phyloP scores from a whole-genome alignment of 2,888 invertebrate species.

The Drosophila nigricruria region DNA sequence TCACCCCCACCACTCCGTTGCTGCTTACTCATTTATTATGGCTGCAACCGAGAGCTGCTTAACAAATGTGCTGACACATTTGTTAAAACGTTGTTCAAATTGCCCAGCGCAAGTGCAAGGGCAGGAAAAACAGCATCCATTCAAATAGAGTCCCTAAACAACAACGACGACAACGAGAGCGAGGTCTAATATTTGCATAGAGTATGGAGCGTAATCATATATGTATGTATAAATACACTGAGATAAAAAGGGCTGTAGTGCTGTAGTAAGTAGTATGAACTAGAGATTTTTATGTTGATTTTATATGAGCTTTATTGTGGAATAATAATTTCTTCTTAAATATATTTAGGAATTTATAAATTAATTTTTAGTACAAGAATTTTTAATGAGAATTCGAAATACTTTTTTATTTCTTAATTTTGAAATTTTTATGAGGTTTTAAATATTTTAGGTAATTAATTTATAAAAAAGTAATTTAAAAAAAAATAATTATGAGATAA shows the following conservation, averaged over 20 bases:
- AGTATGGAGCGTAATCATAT: constrained; percentile 28
- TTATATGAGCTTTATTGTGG: background rate
- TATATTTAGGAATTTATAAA: background rate
- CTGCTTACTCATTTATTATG: constrained; percentile 25
- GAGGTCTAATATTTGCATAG: constrained; percentile 5
- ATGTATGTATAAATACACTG: constrained; percentile 24
- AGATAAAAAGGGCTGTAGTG: background rate
- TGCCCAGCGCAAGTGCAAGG: constrained; percentile 15
- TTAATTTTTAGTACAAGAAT: too few species aligned
- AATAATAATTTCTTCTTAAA: background rate
- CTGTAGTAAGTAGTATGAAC: background rate
- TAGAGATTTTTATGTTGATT: background rate
- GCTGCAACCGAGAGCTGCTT: constrained; percentile 37
- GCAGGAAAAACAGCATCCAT: constrained; percentile 34
- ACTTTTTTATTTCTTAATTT: too few species aligned
- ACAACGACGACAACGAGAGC: constrained; percentile 2
- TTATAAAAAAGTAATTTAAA: too few species aligned
- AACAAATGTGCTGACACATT: constrained; percentile 58
- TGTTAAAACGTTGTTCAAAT: constrained; percentile 56
- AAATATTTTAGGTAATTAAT: too few species aligned
- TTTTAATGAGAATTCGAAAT: too few species aligned
- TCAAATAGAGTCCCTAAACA: constrained; percentile 16
- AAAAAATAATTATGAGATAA: too few species aligned
- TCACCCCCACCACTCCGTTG: background rate
- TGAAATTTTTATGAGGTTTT: too few species aligned